Conservation (phyloP, 1,140 invertebrate species). For the Mamestra configurata region DNA sequence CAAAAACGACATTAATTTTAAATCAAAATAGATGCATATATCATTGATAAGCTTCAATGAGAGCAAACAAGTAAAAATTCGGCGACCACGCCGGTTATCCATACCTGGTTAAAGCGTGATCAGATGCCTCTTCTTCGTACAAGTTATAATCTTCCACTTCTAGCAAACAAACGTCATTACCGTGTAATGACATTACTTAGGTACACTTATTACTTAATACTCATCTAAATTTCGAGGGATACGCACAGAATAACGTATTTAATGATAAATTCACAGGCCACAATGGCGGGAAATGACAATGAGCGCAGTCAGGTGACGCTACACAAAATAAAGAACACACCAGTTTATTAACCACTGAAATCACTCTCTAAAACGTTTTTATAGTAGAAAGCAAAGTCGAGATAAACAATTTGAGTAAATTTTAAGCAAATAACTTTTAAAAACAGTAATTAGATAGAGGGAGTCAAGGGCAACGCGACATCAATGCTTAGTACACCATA, state of each 20-base stretch:
- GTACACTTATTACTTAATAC: slow-evolving; percentile 72
- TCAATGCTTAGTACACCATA: slow-evolving; percentile 76
- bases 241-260: slow-evolving; percentile 65
- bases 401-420: slow-evolving; percentile 51
- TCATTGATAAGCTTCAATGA: neutral
- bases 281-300: slow-evolving; percentile 89
- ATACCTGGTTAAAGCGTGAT: slow-evolving; percentile 87
- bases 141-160: slow-evolving; percentile 87
- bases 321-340: slow-evolving; percentile 72
- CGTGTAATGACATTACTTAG: slow-evolving; percentile 87
- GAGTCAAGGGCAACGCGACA: slow-evolving; percentile 85
- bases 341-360: slow-evolving; percentile 48
- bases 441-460: slow-evolving; percentile 80
- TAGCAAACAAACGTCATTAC: slow-evolving; percentile 87
- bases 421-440: slow-evolving; percentile 71
- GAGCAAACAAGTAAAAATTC: slow-evolving; percentile 19
- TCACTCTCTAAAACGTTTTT: slow-evolving; percentile 57
- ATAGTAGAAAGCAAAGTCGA: slow-evolving; percentile 2
- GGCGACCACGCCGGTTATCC: slow-evolving; percentile 83
- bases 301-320: slow-evolving; percentile 87
- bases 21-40: slow-evolving; percentile 4
- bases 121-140: slow-evolving; percentile 86
- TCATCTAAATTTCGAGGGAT: slow-evolving; percentile 68
- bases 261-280: slow-evolving; percentile 79
- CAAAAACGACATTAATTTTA: slow-evolving; percentile 12